Base-by-base conservation (phyloP, 2,888 invertebrate genomes). In the Trissoscelio sp. region DNA sequence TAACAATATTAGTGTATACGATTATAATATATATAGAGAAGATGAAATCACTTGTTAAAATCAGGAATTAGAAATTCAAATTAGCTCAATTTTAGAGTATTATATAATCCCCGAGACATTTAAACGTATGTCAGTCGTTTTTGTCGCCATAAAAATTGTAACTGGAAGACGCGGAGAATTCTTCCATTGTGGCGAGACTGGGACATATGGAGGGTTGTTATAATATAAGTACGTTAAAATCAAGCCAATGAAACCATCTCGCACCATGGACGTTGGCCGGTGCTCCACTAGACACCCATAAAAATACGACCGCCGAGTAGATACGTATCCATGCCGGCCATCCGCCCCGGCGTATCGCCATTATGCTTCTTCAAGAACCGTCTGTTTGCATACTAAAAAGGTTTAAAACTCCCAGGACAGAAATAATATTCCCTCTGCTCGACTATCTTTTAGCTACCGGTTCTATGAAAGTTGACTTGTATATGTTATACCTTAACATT, bases 301-400 rank as follows among this genome's bases (percentile, higher is more conserved):
- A 83, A 84, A 84, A 83, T 83, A 72, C 75, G 75, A 83, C 74
- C 80, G 79, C 67, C 42, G 58, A 53, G 83, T 46, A 75, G 78
- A 79, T 75, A 79, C 62, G 44, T 60, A 77, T 77, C 79, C 78
- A 69, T 55, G 55, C 69, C 28, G 70, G 74, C 66, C 77, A 69
- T 60, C 78, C 66, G 66, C 70, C 58, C 67, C 73, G 22, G 37
- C 70, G 39, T 81, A 77, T 84, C 82, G 82, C 84, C 85, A 86
- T 88, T 88, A 88, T 83, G 85, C 83, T 80, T 83, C 84, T 82
- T 75, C 83, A 85, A 86, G 86, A 85, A 85, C 85, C 87, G 87
- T 87, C 88, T 88, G 88, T 88, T 88, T 88, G 88, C 88, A 88
- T 88, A 87, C 87, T 88, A 88, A 88, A 88, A 88, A 87, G 88